Base-by-base conservation (phyloP, 1,140 invertebrate genomes). In the Diachasma alloeum region DNA sequence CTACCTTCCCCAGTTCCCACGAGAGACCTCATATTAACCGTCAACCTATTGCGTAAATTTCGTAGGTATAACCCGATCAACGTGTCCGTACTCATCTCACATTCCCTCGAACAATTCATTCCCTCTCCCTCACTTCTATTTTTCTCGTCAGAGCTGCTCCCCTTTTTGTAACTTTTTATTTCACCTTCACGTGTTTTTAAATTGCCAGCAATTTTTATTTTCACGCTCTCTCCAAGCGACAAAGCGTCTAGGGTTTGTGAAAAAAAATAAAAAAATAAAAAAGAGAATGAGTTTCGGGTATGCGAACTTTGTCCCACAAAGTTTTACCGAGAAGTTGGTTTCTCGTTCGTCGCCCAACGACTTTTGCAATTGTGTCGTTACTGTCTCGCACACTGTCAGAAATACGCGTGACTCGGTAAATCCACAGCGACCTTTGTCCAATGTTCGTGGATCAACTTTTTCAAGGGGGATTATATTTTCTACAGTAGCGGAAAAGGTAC, bases 121-220 rank as follows among this genome's bases (percentile, higher is more conserved):
- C 42, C 37, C 48, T 69, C 68, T 69, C 24, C 31, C 22, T 44
- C 46, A 63, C 17, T 75, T 39, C 26, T 37, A 31, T 42, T 71
- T 71, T 48, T 72, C 22, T 44, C 8, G 39, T 53, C 26, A 4
- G 5, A 31, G 31, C 6, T 42, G 4, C 39, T 48, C 37, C 22
- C n/a, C 13, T 72, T 72, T 72, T 24, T 44, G 24, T 67, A 10
- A 15, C 44, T 53, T 72, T 53, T 72, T 72, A 24, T 70, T 71
- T 76, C 48, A 19, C 39, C 59, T 76, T 39, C 39, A 39, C 66
- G n/a, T 63, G 22, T 68, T 68, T 37, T 31, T 39, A 68, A 68
- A 68, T 68, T 68, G 66, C 36, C 66, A 68, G 31, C 66, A 68
- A 56, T 70, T 75, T 68, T 68, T 69, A 36, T 31, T 75, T 76